Base-by-base conservation (phyloP, 2,888 invertebrate genomes). In the Cistogaster globosa region DNA sequence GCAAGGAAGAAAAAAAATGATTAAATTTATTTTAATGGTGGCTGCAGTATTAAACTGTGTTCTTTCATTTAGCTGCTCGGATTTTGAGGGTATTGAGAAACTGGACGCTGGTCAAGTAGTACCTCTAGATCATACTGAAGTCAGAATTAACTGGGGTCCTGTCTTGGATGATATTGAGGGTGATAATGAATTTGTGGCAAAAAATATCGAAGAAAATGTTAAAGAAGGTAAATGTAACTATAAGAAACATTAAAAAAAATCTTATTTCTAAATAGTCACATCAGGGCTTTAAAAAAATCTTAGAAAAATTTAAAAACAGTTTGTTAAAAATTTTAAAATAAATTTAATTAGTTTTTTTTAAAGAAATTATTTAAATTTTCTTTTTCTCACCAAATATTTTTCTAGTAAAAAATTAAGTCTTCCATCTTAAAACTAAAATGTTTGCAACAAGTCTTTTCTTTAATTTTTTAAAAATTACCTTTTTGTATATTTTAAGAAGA, bases 131-230 rank as follows among this genome's bases (percentile, higher is more conserved):
- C 68, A 55, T 12, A n/a, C 4, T 62, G 68, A 45, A 0, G 36
- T 22, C 14, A 82, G 76, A 75, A 82, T 85, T 1, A 85, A 85
- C 63, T 85, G 79, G 80, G 45, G 45, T 16, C 81, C 84, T 16
- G 78, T 82, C 0, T 85, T 81, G 82, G 78, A 82, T 71, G 85
- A 81, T 55, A 65, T 42, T 8, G 74, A 71, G 0, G 85, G 82
- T 12, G n/a, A 53, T 42, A 63, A 85, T 71, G 85, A 85, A 51
- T 78, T 85, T 77, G 82, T 75, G 8, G 2, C 20, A 0, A 75
- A 51, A 20, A 62, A 20, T 63, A 16, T 14, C 1, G 48, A 22
- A n/a, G 51, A 26, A 4, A 9, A 45, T 18, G 32, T 7, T n/a
- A 55, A 63, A 26, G 57, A 72, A 38, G 72, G 79, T 79, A 72